Evolutionary conservation across 2,888 invertebrate genomes (phyloP).

Genomic region (Epistrophe eligans): DNA sequence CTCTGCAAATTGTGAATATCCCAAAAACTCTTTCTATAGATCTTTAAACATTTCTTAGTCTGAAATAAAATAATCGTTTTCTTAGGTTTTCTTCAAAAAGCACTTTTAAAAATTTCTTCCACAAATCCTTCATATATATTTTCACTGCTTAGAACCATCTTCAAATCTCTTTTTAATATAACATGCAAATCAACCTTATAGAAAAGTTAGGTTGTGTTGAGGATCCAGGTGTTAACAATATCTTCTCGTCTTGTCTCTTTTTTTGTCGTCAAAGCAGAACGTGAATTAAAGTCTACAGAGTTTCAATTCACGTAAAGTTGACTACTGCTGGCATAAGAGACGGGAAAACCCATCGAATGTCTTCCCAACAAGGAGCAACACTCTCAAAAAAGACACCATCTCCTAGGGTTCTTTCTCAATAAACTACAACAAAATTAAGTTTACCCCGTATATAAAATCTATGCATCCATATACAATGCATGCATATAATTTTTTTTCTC

Average conservation of each 20-base stretch:
- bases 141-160: too few species aligned
- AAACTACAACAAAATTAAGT: conserved; percentile 75
- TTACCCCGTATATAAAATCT: conserved; percentile 73
- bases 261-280: neutral
- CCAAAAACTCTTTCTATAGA: too few species aligned
- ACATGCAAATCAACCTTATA: conserved; percentile 52
- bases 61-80: too few species aligned
- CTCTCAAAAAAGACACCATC: conserved; percentile 38
- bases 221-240: conserved; percentile 65
- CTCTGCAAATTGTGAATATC: too few species aligned
- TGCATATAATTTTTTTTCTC: conserved; percentile 13
- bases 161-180: neutral
- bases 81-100: too few species aligned
- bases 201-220: neutral
- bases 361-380: conserved; percentile 22
- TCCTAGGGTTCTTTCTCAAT: conserved; percentile 46
- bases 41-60: too few species aligned
- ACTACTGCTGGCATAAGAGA: neutral
- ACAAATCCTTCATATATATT: too few species aligned
- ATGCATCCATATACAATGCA: conserved; percentile 46
- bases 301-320: conserved; percentile 23
- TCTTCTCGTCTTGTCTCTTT: conserved; percentile 40
- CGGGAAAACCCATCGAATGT: neutral
- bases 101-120: too few species aligned
- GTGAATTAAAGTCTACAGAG: conserved; percentile 65